phyloP scores from a whole-genome alignment of 2,888 invertebrate species.

The Cephalotes varians region DNA sequence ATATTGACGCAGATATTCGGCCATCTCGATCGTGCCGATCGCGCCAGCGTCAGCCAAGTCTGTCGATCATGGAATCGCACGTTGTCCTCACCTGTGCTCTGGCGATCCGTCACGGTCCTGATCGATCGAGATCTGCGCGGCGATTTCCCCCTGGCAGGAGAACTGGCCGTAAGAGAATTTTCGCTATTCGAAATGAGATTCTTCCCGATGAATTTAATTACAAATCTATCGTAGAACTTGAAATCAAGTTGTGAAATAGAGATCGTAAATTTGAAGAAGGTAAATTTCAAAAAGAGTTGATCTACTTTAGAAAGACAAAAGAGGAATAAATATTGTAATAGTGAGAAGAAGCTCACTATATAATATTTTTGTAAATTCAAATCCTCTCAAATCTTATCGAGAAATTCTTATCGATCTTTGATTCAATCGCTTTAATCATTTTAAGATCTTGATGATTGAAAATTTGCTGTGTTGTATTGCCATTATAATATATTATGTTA shows the following conservation, averaged over 20 bases:
- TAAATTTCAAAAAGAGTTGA: not conserved
- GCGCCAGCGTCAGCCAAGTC: conserved; percentile 78
- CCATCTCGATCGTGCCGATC: conserved; percentile 80
- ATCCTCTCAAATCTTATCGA: not conserved
- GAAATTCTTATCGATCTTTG: not conserved
- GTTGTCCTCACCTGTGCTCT: conserved; percentile 81
- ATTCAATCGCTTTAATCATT: not conserved
- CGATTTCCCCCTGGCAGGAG: conserved; percentile 77
- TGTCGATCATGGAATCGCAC: conserved; percentile 82
- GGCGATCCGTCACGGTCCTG: conserved; percentile 82
- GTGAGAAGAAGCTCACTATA: not conserved
- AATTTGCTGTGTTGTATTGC: not conserved
- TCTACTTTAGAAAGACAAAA: not conserved
- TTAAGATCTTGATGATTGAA: not conserved
- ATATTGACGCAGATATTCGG: conserved; percentile 83
- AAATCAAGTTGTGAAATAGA: not conserved
- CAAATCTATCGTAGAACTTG: not conserved
- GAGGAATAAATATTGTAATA: not conserved
- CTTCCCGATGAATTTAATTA: not conserved
- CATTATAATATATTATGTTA: no score
- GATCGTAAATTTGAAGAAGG: not conserved
- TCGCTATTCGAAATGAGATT: not conserved
- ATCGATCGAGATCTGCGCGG: conserved; percentile 82
- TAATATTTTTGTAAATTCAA: not conserved
- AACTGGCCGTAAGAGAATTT: conserved; percentile 78